Conservation (phyloP, 2,113 vertebrate species). For the Syrrhaptes paradoxus region DNA sequence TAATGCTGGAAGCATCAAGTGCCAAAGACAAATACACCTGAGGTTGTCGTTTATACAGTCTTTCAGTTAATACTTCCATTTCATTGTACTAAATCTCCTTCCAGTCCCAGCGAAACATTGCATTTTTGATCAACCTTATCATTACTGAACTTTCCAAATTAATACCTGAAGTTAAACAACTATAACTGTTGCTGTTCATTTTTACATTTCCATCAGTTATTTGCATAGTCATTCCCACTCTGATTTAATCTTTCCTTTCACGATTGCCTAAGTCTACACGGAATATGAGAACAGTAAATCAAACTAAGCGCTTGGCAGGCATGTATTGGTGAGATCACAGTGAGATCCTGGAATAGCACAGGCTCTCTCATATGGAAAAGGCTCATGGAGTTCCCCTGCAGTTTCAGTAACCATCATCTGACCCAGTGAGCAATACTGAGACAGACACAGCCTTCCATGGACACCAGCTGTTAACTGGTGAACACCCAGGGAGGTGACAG, state of each 20-base stretch:
- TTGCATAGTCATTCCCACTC: slow-evolving; percentile 21
- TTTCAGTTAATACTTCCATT: not conserved
- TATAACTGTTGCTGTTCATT: not conserved
- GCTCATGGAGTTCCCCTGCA: not conserved
- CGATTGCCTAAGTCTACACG: not conserved
- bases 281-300: slow-evolving; percentile 34
- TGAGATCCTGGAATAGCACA: slow-evolving; percentile 15
- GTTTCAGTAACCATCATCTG: slow-evolving; percentile 29
- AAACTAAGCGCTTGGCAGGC: slow-evolving; percentile 33
- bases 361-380: not conserved
- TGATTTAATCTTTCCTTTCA: slow-evolving; percentile 20
- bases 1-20: not conserved
- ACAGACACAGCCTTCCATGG: not conserved
- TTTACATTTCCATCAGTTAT: not conserved
- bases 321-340: slow-evolving; percentile 7
- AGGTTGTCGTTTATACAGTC: not conserved
- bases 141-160: not conserved
- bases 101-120: not conserved
- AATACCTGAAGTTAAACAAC: not conserved
- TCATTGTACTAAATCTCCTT: not conserved
- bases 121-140: not conserved
- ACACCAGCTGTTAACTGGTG: not conserved
- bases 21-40: not conserved
- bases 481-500: not conserved
- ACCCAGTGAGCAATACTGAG: slow-evolving; percentile 16